Percentiles rank a stretch among this genome's conserved stretches.
phyloP scores from a whole-genome alignment of 30 jellyfish, hydroid and myxozoan species.

The Phacellophora camtschatica region DNA sequence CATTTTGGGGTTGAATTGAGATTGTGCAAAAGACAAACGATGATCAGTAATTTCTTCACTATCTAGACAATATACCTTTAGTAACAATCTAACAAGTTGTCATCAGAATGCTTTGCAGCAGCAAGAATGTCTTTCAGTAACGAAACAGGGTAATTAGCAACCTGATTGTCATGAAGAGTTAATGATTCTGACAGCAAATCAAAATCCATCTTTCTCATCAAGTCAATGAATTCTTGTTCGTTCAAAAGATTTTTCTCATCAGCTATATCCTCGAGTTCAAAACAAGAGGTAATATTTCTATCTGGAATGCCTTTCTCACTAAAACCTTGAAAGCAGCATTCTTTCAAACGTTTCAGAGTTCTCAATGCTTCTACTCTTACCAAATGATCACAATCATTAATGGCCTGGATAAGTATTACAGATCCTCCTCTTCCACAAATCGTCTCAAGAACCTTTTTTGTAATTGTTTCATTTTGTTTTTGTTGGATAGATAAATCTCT shows the following conservation, averaged over 20 bases:
- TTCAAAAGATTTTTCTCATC: neutral
- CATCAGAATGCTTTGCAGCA: slow-evolving; percentile 41
- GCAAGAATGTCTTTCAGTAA: slow-evolving; percentile 42
- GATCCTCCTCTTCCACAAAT: slow-evolving; percentile 12
- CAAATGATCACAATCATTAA: slow-evolving; percentile 51
- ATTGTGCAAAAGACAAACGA: too few relatives aligned
- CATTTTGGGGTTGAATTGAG: too few relatives aligned
- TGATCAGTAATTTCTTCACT: neutral
- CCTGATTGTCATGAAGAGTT: slow-evolving; percentile 23
- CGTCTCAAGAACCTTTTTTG: neutral
- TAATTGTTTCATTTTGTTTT: neutral
- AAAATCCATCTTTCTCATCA: slow-evolving; percentile 13
- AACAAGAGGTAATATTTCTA: neutral
- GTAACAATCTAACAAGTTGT: slow-evolving; percentile 47
- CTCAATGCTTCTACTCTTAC: slow-evolving; percentile 25
- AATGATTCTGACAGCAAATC: neutral
- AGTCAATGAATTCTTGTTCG: neutral
- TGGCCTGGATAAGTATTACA: slow-evolving; percentile 4
- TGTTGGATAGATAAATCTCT: neutral
- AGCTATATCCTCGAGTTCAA: neutral
- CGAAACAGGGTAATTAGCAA: slow-evolving; percentile 26
- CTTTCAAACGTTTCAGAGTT: neutral
- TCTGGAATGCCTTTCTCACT: neutral
- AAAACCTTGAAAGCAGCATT: neutral
- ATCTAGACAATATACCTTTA: neutral